phyloP scores from a whole-genome alignment of 2,113 vertebrate species.

The Carassius auratus region DNA sequence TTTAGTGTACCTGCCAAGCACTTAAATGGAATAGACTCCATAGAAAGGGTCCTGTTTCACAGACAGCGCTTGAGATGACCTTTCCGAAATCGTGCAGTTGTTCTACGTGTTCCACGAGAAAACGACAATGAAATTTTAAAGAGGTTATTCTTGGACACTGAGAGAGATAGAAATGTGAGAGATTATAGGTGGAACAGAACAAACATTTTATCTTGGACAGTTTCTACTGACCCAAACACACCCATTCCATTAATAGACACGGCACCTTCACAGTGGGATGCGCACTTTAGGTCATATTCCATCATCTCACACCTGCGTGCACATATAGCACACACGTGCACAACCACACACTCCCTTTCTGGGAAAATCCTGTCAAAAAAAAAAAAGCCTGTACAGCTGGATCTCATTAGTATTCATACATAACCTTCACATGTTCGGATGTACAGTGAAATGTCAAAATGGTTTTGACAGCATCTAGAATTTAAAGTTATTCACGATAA shows the following conservation, averaged over 20 bases:
- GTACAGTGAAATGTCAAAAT: not conserved
- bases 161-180: not conserved
- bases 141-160: slow-evolving; percentile 6
- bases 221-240: slow-evolving; percentile 43
- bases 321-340: not conserved
- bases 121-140: slow-evolving; percentile 39
- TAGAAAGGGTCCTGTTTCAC: slow-evolving; percentile 15
- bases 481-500: not conserved
- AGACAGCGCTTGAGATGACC: not conserved
- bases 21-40: slow-evolving; percentile 9
- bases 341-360: not conserved
- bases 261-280: not conserved
- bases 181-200: slow-evolving; percentile 11
- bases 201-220: slow-evolving; percentile 46
- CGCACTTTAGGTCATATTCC: slow-evolving; percentile 45
- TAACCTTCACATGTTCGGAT: not conserved
- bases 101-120: not conserved
- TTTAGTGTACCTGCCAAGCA: not conserved
- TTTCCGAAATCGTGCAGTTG: not conserved
- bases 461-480: not conserved
- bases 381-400: not conserved
- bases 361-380: not conserved
- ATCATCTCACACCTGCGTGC: slow-evolving; percentile 13
- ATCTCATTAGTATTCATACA: not conserved
- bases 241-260: slow-evolving; percentile 48